Percentiles rank a stretch among this genome's conserved stretches.
phyloP scores from a whole-genome alignment of 2,888 invertebrate genomes.

The Ophraella communa region DNA sequence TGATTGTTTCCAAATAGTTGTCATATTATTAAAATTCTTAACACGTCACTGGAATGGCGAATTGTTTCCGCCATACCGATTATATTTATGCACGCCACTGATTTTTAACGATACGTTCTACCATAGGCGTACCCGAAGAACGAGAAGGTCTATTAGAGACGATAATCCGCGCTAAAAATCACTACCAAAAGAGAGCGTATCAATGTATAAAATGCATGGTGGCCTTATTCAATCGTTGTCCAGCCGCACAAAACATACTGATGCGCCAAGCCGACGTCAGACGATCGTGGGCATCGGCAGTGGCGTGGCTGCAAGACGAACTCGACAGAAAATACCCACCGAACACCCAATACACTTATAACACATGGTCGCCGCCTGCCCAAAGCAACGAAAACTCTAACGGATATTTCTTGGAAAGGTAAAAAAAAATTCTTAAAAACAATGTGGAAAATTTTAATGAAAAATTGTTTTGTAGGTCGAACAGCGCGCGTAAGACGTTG shows the following conservation, averaged over 20 bases:
- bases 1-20: no score
- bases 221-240: constrained; percentile 85
- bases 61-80: no score
- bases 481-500: constrained; percentile 89
- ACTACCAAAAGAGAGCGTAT: constrained; percentile 96
- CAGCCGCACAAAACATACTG: constrained; percentile 78
- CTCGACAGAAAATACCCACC: constrained; percentile 76
- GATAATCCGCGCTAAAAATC: constrained; percentile 88
- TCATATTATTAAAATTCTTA: no score
- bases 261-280: constrained; percentile 79
- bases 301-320: constrained; percentile 95
- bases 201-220: constrained; percentile 97
- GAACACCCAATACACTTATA: constrained; percentile 81
- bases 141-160: constrained; percentile 93
- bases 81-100: no score
- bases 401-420: constrained; percentile 78
- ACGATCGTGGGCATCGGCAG: constrained; percentile 85
- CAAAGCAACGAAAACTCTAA: constrained; percentile 95
- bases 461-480: constrained; percentile 74
- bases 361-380: constrained; percentile 92
- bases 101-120: no score
- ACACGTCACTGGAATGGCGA: no score
- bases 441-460: no score
- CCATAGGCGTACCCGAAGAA: constrained; percentile 77
- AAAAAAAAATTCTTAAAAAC: no score